Evolutionary conservation across 2,113 vertebrate genomes (phyloP).

Genomic region (Corvus cornix): DNA sequence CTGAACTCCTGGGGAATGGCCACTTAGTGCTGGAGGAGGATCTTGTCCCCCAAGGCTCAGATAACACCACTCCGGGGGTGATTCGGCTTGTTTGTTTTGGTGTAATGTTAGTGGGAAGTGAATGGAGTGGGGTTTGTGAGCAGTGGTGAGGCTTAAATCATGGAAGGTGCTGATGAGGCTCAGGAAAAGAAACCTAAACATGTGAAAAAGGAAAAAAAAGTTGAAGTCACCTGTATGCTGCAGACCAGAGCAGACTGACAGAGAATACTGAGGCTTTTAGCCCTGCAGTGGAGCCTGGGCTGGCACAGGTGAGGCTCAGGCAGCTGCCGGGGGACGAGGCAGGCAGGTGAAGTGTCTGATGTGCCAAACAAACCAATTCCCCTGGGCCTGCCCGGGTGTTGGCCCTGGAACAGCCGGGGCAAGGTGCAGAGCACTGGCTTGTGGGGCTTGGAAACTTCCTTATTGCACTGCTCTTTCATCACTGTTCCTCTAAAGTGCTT

Average conservation of each 20-base stretch:
- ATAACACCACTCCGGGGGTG: background rate
- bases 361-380: background rate
- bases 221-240: background rate
- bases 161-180: background rate
- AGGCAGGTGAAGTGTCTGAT: background rate
- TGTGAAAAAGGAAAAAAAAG: background rate
- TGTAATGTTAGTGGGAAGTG: background rate
- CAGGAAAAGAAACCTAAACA: conserved; percentile 6
- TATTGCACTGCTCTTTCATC: background rate
- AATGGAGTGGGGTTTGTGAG: background rate
- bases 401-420: background rate
- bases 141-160: background rate
- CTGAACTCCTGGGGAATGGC: background rate
- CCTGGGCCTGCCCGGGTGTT: background rate
- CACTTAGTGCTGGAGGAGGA: background rate
- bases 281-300: background rate
- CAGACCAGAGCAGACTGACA: conserved; percentile 14
- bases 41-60: background rate
- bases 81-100: background rate
- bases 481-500: background rate
- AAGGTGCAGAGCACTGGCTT: background rate
- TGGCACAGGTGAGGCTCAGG: background rate
- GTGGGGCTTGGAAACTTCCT: background rate
- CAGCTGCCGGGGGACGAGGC: background rate
- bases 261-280: background rate